Conservation (phyloP, 2,888 invertebrate species). For the Drosophila kokeensis region DNA sequence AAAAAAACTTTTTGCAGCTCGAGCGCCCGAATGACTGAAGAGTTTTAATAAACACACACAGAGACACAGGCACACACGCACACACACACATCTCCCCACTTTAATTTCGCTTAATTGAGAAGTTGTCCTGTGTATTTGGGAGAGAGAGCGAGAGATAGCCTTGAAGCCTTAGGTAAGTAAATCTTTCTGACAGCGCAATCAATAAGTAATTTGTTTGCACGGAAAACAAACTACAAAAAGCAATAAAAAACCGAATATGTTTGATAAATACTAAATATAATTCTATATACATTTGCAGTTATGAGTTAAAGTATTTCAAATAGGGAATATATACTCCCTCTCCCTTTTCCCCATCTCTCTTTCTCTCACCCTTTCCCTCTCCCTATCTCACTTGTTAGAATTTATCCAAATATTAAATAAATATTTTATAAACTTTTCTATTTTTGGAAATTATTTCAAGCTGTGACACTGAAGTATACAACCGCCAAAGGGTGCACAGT, state of each 20-base stretch:
- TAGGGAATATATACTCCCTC: neutral
- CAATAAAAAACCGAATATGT: neutral
- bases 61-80: neutral
- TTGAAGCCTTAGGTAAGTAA: conserved; percentile 19
- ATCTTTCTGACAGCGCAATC: conserved; percentile 42
- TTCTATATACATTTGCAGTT: neutral
- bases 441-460: conserved; percentile 2
- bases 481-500: neutral
- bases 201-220: conserved; percentile 60
- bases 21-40: conserved; percentile 61
- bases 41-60: conserved; percentile 18
- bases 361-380: neutral
- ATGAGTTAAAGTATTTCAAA: neutral
- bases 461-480: neutral
- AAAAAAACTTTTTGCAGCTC: conserved; percentile 65
- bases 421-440: conserved; percentile 18
- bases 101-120: conserved; percentile 74
- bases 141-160: neutral
- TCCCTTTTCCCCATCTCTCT: neutral
- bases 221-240: conserved; percentile 7
- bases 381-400: neutral
- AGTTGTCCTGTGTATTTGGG: conserved; percentile 48
- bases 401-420: conserved; percentile 25
- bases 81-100: conserved; percentile 11
- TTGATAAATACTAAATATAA: neutral